These are phyloP conservation scores for Brachyptera putata DNA, from an alignment of 2,888 invertebrate species.

Conservation along the genomic window DNA sequence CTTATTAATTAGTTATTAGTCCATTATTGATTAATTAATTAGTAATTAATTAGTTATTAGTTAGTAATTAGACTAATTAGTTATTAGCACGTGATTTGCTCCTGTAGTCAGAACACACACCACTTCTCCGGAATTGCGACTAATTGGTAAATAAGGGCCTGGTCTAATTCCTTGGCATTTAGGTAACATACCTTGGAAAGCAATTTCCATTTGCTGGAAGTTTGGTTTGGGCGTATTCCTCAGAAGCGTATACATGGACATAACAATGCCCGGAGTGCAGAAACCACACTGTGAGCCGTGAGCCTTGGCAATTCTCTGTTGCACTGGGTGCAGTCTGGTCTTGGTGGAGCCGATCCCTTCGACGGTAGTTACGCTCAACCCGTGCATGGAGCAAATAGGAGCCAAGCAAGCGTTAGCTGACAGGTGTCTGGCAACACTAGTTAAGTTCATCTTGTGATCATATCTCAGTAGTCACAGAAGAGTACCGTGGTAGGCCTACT, in stretches of 20 bases:
- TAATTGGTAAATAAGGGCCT: too few relatives aligned
- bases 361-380: slow-evolving; percentile 84
- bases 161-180: too few relatives aligned
- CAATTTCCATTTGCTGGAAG: slow-evolving; percentile 70
- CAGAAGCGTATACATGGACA: slow-evolving; percentile 92
- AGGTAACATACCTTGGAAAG: slow-evolving; percentile 79
- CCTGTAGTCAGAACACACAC: too few relatives aligned
- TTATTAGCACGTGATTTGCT: too few relatives aligned
- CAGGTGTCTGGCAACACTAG: slow-evolving; percentile 55
- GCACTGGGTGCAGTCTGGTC: slow-evolving; percentile 76
- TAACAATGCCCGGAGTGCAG: slow-evolving; percentile 93
- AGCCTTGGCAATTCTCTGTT: slow-evolving; percentile 80
- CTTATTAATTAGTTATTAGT: too few relatives aligned
- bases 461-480: too few relatives aligned
- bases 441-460: too few relatives aligned
- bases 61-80: too few relatives aligned
- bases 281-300: slow-evolving; percentile 96
- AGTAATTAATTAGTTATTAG: too few relatives aligned
- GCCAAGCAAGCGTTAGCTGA: slow-evolving; percentile 87
- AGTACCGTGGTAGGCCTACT: too few relatives aligned
- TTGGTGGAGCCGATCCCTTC: slow-evolving; percentile 87
- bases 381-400: slow-evolving; percentile 82
- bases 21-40: too few relatives aligned
- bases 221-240: slow-evolving; percentile 58
- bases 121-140: too few relatives aligned